phyloP scores from a whole-genome alignment of 2,113 vertebrate species.

The Semnopithecus entellus region DNA sequence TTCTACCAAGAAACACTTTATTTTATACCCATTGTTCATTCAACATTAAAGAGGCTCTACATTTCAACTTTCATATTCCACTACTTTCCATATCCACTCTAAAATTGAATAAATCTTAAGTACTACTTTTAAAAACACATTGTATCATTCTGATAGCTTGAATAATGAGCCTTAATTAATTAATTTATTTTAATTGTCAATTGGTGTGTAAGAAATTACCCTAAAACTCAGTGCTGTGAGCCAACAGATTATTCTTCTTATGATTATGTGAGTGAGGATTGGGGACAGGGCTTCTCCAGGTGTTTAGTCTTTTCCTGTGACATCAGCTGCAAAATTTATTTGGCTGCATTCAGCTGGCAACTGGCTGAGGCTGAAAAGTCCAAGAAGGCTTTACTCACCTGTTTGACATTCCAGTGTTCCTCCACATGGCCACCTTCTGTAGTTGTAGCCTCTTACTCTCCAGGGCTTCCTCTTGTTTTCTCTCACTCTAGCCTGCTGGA shows the following conservation, averaged over 20 bases:
- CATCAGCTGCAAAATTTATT: background rate
- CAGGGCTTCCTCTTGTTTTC: background rate
- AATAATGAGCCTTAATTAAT: background rate
- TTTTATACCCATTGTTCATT: background rate
- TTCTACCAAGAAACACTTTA: background rate
- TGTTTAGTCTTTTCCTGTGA: background rate
- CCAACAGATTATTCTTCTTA: background rate
- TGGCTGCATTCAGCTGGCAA: background rate
- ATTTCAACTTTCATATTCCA: background rate
- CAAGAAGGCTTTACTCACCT: background rate
- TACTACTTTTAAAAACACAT: background rate
- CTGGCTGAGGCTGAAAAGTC: background rate
- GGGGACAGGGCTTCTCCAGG: background rate
- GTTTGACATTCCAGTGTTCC: background rate
- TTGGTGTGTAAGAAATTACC: background rate
- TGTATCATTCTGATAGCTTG: background rate
- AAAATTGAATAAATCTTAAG: background rate
- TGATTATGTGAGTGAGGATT: background rate
- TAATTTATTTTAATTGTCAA: background rate
- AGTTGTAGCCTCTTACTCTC: background rate
- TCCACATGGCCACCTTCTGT: background rate
- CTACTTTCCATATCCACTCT: background rate
- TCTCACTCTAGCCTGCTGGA: background rate
- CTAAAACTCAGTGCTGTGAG: background rate
- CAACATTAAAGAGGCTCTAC: background rate